Conservation (phyloP, 2,888 invertebrate species). For the Sinhomidia bicolor region DNA sequence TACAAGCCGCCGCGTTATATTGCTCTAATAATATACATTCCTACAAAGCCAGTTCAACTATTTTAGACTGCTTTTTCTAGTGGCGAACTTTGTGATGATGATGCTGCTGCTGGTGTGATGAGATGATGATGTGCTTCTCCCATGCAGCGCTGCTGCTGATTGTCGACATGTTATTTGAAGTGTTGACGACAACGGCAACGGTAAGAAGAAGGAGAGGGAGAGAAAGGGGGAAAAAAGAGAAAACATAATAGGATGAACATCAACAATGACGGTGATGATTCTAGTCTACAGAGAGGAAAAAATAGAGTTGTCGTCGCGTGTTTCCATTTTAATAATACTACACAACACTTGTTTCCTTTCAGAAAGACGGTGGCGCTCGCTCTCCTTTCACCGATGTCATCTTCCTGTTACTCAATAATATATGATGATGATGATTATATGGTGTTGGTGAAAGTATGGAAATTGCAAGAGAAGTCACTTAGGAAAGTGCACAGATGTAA, state of each 20-base stretch:
- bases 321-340: background rate
- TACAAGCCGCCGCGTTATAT: background rate
- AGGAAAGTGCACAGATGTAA: background rate
- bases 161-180: background rate
- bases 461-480: background rate
- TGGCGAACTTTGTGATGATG: background rate
- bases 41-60: background rate
- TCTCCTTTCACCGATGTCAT: background rate
- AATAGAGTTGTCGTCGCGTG: constrained; percentile 11
- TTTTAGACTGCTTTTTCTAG: too few relatives aligned
- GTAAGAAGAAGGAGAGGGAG: background rate
- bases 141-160: background rate
- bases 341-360: background rate
- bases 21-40: too few relatives aligned
- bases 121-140: constrained; percentile 1
- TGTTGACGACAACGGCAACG: background rate
- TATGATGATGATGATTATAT: constrained; percentile 13
- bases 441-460: constrained; percentile 8
- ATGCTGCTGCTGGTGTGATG: background rate
- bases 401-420: background rate
- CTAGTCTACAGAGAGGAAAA: background rate
- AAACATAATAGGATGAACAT: background rate
- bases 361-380: background rate
- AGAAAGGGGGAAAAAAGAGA: background rate
- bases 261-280: constrained; percentile 11